A percentile compares a stretch with the other conserved stretches of the same genome.
phyloP scores from a whole-genome alignment of 2,113 vertebrate species.

The Microcebus ravelobensis region DNA sequence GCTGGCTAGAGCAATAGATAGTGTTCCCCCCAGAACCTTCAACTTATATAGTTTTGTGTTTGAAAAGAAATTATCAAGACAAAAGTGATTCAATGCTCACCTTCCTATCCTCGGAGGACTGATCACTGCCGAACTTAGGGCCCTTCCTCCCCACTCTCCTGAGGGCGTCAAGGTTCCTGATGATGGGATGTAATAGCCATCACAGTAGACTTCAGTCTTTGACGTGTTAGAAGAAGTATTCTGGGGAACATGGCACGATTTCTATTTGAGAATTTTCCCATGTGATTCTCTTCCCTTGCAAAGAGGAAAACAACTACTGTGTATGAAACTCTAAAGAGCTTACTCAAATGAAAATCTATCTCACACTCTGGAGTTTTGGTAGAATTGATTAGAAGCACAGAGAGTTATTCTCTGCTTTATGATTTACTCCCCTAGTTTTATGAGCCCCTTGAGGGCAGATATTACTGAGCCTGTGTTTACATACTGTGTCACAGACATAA shows the following conservation, averaged over 20 bases:
- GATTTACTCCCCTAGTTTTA: not conserved
- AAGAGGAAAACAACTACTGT: not conserved
- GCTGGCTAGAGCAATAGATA: not conserved
- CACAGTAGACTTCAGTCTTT: not conserved
- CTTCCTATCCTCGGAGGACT: not conserved
- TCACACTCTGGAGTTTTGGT: not conserved
- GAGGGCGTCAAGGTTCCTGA: not conserved
- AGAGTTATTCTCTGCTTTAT: not conserved
- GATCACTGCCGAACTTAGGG: accelerated
- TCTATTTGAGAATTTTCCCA: not conserved
- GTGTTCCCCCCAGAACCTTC: not conserved
- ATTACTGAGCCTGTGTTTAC: not conserved
- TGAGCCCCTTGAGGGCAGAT: not conserved
- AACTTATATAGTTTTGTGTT: not conserved
- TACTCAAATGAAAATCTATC: not conserved
- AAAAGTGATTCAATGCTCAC: not conserved
- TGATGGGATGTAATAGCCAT: accelerated
- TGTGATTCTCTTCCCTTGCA: not conserved
- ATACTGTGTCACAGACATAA: not conserved
- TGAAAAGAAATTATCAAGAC: not conserved
- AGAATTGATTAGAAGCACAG: not conserved
- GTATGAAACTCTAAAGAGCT: not conserved
- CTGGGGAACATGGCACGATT: not conserved
- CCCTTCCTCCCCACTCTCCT: not conserved
- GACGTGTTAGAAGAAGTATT: not conserved